A percentile compares a stretch with the other conserved stretches of the same genome.
Evolutionary conservation across 64 coral and sea anemone genomes (phyloP).

Genomic region (Trachythela sp.): DNA sequence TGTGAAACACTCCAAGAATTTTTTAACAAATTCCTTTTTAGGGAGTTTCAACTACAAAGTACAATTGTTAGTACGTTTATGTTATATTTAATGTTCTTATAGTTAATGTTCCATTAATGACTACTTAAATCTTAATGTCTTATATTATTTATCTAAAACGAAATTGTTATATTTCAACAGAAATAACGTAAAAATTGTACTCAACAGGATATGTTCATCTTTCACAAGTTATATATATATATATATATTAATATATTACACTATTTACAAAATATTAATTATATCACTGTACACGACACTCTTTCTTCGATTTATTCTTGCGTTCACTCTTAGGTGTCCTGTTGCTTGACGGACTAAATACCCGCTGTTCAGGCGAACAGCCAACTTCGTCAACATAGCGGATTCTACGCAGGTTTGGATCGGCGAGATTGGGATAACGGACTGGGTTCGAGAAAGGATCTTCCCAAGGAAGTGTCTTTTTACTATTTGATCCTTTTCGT

Average conservation of each 20-base stretch:
- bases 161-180: background rate
- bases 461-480: conserved; percentile 90
- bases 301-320: conserved; percentile 67
- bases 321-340: conserved; percentile 69
- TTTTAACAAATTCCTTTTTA: background rate
- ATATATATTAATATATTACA: background rate
- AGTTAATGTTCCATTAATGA: background rate
- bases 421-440: conserved; percentile 57
- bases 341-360: conserved; percentile 29
- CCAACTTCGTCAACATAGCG: conserved; percentile 71
- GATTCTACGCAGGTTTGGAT: conserved; percentile 56
- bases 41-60: background rate
- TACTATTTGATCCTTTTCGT: conserved; percentile 17
- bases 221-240: background rate
- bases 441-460: conserved; percentile 98
- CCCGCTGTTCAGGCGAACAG: conserved; percentile 38
- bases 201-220: background rate
- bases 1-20: background rate
- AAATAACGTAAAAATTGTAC: background rate
- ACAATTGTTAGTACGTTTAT: background rate
- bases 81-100: background rate
- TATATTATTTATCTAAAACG: background rate
- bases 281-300: conserved; percentile 81
- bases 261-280: background rate
- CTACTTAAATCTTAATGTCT: no score